These are phyloP conservation scores for Cyphomyrmex costatus DNA, from an alignment of 1,140 invertebrate species.

Conservation along the genomic window DNA sequence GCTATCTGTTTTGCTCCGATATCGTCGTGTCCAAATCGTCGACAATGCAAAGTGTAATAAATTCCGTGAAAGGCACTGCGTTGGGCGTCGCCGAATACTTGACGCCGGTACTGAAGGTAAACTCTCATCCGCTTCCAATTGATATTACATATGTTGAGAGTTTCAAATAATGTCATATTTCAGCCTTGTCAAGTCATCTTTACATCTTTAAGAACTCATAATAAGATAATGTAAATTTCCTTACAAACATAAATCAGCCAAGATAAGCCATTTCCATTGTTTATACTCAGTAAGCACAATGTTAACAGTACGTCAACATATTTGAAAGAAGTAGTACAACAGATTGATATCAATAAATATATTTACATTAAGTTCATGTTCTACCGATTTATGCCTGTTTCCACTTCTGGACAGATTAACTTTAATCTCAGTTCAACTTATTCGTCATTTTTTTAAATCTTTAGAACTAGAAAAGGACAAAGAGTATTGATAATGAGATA, in stretches of 20 bases:
- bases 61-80: conserved; percentile 97
- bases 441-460: too few species aligned
- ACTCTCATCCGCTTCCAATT: conserved; percentile 22
- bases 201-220: too few species aligned
- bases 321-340: background rate
- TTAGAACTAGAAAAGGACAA: too few species aligned
- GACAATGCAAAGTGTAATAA: conserved; percentile 97
- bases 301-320: background rate
- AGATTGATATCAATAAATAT: background rate
- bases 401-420: too few species aligned
- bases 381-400: background rate
- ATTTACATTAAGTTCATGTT: background rate
- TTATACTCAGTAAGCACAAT: background rate
- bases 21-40: conserved; percentile 6
- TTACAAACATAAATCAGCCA: too few species aligned
- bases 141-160: too few species aligned
- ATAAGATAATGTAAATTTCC: too few species aligned
- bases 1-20: background rate
- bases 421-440: too few species aligned
- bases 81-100: conserved; percentile 98
- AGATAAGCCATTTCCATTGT: background rate
- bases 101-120: conserved; percentile 97
- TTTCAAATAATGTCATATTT: too few species aligned
- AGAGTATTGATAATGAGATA: too few species aligned
- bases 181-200: too few species aligned